phyloP scores from a whole-genome alignment of 1,140 invertebrate genomes.

The Neodiprion virginianus region DNA sequence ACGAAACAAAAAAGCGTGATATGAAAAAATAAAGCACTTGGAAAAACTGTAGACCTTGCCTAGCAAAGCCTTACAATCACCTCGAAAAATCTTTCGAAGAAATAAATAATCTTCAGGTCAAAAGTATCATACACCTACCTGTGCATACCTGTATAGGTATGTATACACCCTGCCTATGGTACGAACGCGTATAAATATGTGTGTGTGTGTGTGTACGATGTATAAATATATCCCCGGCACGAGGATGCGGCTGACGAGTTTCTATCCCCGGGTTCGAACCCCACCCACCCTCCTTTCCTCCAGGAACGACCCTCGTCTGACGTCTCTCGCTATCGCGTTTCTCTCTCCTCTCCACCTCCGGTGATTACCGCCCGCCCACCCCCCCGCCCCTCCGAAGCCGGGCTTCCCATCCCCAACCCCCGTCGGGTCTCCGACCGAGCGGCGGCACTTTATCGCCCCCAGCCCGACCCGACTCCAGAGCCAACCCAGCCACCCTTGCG shows the following conservation, averaged over 20 bases:
- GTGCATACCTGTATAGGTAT: too few relatives aligned
- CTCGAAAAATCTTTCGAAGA: too few relatives aligned
- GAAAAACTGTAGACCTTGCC: too few relatives aligned
- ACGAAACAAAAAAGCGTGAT: too few relatives aligned
- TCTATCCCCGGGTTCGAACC: too few relatives aligned
- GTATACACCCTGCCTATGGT: too few relatives aligned
- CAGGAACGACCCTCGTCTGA: conserved; percentile 8
- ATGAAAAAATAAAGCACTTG: too few relatives aligned
- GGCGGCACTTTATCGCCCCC: conserved; percentile 1
- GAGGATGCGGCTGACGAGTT: conserved; percentile 4
- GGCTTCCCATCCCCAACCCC: conserved; percentile 8
- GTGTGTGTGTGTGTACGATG: background rate
- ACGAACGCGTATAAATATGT: background rate
- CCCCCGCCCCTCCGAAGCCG: background rate
- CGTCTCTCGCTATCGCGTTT: conserved; percentile 11
- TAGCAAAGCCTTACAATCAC: too few relatives aligned
- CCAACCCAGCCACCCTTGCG: background rate
- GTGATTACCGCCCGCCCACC: conserved; percentile 17
- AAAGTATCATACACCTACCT: too few relatives aligned
- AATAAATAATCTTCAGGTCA: too few relatives aligned
- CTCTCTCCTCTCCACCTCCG: conserved; percentile 23
- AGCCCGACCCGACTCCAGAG: background rate
- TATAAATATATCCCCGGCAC: background rate
- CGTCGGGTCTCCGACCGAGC: background rate
- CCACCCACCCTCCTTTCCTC: background rate